Base-by-base conservation (phyloP, 2,888 invertebrate species). In the Drosophila colorata region DNA sequence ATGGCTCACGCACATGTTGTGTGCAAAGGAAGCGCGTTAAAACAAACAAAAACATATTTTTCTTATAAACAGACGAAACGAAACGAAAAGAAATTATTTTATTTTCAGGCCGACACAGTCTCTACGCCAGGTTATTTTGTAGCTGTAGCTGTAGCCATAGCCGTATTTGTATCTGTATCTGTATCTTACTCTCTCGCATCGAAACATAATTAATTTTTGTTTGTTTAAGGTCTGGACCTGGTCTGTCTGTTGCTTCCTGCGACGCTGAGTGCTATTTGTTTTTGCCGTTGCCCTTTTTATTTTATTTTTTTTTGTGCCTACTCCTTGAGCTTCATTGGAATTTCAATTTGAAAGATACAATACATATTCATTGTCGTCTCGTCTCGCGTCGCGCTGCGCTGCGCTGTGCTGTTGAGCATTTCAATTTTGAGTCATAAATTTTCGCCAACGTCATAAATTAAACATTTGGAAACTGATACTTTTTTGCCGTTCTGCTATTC, bases 141-240 rank as follows among this genome's bases (percentile, higher is more conserved):
- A 60, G 40, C 56, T 61, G 53, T 57, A 57, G 33, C 46, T 68
- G 64, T 65, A 41, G 20, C 20, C 4, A 4, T 20, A 20, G 52
- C 44, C 44, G 48, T 53, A 16, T 37, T 14, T 55, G 52, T 28
- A 7, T 25, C 37, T 52, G 53, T 37, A 20, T 43, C 38, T 63
- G 61, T 69, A 47, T 73, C 60, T 79, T 46, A 59, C 53, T 48
- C 56, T 60, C 71, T 69, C 73, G 66, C 80, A 83, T 87, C 81
- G 86, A 83, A 86, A 86, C 86, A 86, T 86, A 86, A 88, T 86
- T 86, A 86, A 88, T 86, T 86, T 87, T 69, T 86, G 86, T 86
- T 86, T 86, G 86, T 78, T 86, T 86, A 83, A 86, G 84, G 88
- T 82, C 81, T 74, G 80, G 58, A 66, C 65, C 73, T 67, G 69